Base-by-base conservation (phyloP, 2,888 invertebrate genomes). In the Calameuta pallipes region DNA sequence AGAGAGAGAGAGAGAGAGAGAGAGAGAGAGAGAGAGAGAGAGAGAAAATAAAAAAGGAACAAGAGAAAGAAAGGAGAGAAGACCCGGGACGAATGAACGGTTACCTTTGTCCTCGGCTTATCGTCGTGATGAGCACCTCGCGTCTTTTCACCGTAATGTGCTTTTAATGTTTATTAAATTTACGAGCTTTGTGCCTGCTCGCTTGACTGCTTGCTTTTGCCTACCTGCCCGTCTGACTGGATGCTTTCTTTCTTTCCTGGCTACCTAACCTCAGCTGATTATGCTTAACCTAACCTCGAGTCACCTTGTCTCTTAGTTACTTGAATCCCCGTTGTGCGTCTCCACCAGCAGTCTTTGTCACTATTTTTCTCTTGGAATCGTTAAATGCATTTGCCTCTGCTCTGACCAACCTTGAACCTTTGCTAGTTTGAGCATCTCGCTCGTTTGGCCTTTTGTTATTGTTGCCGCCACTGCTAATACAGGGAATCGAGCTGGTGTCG, bases 21-120 rank as follows among this genome's bases (percentile, higher is more conserved):
- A 31, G 31, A 31, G 31, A 31, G 31, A 31, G 31, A 31, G 31
- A 31, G 31, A 31, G 31, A 31, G 31, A 31, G 31, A 31, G 31
- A 37, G 41, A 41, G 23, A 56, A 56, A 56, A 56, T 56, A 56
- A 56, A 56, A 56, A 56, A 23, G 56, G 56, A 23, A 56, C 2
- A 23, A 23, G 56, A 56, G 23, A 23, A 56, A 56, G 56, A 56
- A 56, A 56, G 56, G 15, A 56, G 23, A 56, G 56, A 34, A 71
- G 71, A 34, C 71, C 71, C 31, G 34, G 33, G 71, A 71, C 71
- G 71, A 71, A 71, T 33, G 71, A 71, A 71, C 71, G 71, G 34
- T 71, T 71, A 79, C 80, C 83, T 84, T 83, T 84, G 84, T 84
- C 79, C 83, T 76, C 80, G 80, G 80, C 83, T 83, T 81, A 83